Conservation (phyloP, 2,797 vertebrate species). For the Sebastes iracundus region DNA sequence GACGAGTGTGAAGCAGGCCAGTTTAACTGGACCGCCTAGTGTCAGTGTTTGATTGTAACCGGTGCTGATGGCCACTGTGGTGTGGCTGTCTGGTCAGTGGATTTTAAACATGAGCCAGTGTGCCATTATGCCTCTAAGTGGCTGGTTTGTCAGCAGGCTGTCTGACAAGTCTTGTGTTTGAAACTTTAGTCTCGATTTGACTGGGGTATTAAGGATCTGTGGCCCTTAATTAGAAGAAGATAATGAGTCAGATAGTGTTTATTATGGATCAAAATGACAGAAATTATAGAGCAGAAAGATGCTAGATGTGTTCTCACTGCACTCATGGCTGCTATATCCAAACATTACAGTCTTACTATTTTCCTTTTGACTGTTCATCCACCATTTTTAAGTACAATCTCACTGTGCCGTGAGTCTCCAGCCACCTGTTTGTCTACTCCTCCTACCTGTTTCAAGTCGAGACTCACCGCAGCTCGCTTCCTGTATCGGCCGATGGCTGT, state of each 20-base stretch:
- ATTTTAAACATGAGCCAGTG: conserved; percentile 8
- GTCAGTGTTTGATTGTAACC: conserved; percentile 35
- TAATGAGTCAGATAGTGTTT: background rate
- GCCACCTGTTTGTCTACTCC: conserved; percentile 38
- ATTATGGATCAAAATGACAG: background rate
- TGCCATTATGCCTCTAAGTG: conserved; percentile 2
- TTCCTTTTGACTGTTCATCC: background rate
- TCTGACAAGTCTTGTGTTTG: background rate
- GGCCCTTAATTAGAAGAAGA: background rate
- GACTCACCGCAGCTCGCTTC: background rate
- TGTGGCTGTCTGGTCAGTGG: conserved; percentile 17
- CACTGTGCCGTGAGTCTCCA: background rate
- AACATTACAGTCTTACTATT: background rate
- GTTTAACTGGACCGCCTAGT: background rate
- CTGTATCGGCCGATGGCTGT: conserved; percentile 1
- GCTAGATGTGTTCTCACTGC: background rate
- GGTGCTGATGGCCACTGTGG: conserved; percentile 33
- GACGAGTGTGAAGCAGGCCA: background rate
- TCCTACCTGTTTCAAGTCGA: conserved; percentile 21
- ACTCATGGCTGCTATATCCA: background rate
- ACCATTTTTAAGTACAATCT: conserved; percentile 3
- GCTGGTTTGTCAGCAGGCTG: background rate
- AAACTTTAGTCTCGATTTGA: background rate
- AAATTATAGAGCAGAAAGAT: background rate
- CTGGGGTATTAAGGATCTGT: background rate